Evolutionary conservation across 2,888 invertebrate species (phyloP).

Genomic region (Rhingia rostrata): DNA sequence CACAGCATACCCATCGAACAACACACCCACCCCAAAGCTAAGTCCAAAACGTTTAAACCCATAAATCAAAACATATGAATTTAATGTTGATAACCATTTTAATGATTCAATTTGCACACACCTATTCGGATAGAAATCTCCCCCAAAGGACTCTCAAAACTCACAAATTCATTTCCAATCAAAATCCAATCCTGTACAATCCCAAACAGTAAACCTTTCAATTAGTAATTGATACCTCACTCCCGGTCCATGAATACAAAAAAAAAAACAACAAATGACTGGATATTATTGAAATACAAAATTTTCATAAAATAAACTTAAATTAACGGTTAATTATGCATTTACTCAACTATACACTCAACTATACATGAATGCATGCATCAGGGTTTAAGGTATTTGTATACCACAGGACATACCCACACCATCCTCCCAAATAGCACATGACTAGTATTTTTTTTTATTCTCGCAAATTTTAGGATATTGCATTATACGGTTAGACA

Average conservation of each 20-base stretch:
- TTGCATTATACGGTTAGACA: constrained; percentile 4
- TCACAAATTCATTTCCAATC: neutral
- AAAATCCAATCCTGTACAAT: neutral
- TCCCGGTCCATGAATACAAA: constrained; percentile 6
- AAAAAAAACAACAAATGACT: constrained; percentile 2
- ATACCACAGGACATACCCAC: neutral
- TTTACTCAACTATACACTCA: constrained; percentile 30
- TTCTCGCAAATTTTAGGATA: constrained; percentile 3
- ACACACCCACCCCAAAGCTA: too few species aligned
- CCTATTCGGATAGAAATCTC: neutral
- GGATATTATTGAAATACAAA: constrained; percentile 13
- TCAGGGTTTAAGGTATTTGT: constrained; percentile 7
- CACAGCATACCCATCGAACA: too few species aligned
- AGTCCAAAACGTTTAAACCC: too few species aligned
- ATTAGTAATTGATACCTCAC: neutral
- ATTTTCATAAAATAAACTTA: constrained; percentile 47
- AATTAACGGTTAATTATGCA: constrained; percentile 54
- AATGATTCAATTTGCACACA: neutral
- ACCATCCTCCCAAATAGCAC: constrained; percentile 3
- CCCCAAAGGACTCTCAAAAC: neutral
- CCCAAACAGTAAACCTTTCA: neutral
- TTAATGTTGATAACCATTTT: too few species aligned
- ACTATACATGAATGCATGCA: constrained; percentile 3
- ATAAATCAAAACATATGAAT: too few species aligned
- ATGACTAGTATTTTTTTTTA: constrained; percentile 1